Conservation (phyloP, 1,140 invertebrate genomes). For the Propsilocerus akamusi region DNA sequence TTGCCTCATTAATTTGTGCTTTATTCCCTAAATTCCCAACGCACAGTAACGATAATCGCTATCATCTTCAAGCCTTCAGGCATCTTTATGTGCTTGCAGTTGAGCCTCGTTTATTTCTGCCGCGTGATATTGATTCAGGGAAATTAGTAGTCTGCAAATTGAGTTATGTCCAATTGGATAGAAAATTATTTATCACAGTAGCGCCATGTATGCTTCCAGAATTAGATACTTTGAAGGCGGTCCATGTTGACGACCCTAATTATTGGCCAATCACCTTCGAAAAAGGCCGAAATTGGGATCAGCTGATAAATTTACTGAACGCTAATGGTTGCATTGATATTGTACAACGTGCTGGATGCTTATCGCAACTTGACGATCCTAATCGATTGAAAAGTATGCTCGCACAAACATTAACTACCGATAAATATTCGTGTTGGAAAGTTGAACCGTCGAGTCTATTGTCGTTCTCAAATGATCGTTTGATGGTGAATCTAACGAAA, state of each 20-base stretch:
- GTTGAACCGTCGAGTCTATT: slow-evolving; percentile 42
- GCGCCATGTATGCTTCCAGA: slow-evolving; percentile 80
- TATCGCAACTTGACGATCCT: slow-evolving; percentile 76
- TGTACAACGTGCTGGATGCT: slow-evolving; percentile 74
- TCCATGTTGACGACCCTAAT: slow-evolving; percentile 59
- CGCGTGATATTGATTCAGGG: slow-evolving; percentile 63
- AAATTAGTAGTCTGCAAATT: slow-evolving; percentile 57
- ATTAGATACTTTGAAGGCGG: slow-evolving; percentile 50
- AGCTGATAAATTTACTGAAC: slow-evolving; percentile 38
- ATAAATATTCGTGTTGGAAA: slow-evolving; percentile 32
- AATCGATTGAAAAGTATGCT: slow-evolving; percentile 68
- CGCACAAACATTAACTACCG: slow-evolving; percentile 63
- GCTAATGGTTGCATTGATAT: slow-evolving; percentile 49
- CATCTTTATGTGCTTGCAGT: slow-evolving; percentile 90
- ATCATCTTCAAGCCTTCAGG: slow-evolving; percentile 86
- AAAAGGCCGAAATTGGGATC: slow-evolving; percentile 63
- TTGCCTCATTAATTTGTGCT: slow-evolving; percentile 77
- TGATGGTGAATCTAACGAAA: slow-evolving; percentile 41
- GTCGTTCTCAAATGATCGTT: slow-evolving; percentile 45
- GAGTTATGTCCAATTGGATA: slow-evolving; percentile 14
- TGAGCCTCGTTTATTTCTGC: slow-evolving; percentile 72
- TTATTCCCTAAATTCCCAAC: slow-evolving; percentile 95
- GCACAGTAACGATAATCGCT: slow-evolving; percentile 86
- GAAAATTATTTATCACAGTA: slow-evolving; percentile 16
- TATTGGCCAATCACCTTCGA: slow-evolving; percentile 80